Conservation (phyloP, 2,113 vertebrate genomes). For the Empidonax traillii region DNA sequence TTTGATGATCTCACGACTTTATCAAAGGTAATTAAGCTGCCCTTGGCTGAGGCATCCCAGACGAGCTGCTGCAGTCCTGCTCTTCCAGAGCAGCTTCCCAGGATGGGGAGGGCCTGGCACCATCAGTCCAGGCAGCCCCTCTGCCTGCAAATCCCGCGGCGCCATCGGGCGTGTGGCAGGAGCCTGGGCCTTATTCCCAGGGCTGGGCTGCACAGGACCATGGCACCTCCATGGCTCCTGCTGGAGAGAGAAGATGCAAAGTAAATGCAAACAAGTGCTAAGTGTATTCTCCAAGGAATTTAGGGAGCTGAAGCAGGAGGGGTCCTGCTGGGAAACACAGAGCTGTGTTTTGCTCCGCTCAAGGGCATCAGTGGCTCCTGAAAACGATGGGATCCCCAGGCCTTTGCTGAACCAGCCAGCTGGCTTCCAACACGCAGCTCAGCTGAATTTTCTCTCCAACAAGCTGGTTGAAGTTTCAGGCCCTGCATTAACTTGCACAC, state of each 20-base stretch:
- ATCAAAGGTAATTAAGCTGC: background rate
- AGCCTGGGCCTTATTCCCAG: background rate
- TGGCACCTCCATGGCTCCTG: background rate
- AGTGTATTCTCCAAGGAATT: background rate
- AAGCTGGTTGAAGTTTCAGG: background rate
- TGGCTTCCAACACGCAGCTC: background rate
- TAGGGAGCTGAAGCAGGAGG: background rate
- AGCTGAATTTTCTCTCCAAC: background rate
- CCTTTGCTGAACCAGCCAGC: background rate
- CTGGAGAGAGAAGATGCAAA: background rate
- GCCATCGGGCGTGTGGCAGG: fast-evolving
- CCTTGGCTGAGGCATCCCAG: background rate
- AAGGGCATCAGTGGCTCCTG: background rate
- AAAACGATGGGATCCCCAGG: background rate
- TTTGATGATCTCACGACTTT: background rate
- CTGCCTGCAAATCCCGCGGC: background rate
- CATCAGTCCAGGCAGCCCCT: background rate
- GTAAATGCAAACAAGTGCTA: background rate
- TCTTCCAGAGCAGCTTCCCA: background rate
- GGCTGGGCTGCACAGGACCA: background rate
- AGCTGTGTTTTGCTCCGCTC: background rate
- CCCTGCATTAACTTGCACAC: background rate
- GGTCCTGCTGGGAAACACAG: background rate
- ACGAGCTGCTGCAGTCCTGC: background rate
- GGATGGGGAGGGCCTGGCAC: background rate